Evolutionary conservation across 2,888 invertebrate species (phyloP).

Genomic region (Ophion ventricosus): DNA sequence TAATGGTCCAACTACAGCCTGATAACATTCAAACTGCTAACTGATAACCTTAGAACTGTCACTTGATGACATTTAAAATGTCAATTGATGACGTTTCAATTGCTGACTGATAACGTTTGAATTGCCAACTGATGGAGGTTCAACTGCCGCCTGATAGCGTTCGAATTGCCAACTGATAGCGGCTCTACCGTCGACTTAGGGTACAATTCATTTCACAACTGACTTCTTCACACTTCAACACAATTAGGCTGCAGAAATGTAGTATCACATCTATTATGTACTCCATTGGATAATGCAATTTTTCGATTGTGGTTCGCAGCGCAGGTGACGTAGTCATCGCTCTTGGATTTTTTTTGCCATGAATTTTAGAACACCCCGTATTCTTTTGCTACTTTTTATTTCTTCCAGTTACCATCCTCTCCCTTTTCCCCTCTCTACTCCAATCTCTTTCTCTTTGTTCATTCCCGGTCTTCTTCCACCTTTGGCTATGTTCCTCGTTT

Average conservation of each 20-base stretch:
- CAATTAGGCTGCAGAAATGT: background rate
- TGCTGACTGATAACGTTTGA: too few relatives aligned
- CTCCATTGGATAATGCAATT: background rate
- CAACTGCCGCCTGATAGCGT: too few relatives aligned
- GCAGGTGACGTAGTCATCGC: conserved; percentile 1
- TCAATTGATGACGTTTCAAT: background rate
- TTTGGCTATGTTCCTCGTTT: conserved; percentile 78
- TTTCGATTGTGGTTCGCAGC: background rate
- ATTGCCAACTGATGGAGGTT: too few relatives aligned
- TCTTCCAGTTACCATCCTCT: conserved; percentile 31
- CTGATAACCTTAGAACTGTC: too few relatives aligned
- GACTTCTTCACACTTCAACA: too few relatives aligned
- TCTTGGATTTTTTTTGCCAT: conserved; percentile 4
- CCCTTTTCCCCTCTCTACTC: conserved; percentile 31
- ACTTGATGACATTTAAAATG: background rate
- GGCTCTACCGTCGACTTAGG: too few relatives aligned
- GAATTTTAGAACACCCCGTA: conserved; percentile 51
- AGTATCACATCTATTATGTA: background rate
- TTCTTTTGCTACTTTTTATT: conserved; percentile 42
- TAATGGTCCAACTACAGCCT: background rate
- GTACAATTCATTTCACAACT: background rate
- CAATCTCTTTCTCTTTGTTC: conserved; percentile 60
- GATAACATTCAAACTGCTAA: background rate
- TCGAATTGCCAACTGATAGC: too few relatives aligned
- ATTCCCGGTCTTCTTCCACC: conserved; percentile 62